Base-by-base conservation (phyloP, 2,888 invertebrate genomes). In the Drosophila setosimentum region DNA sequence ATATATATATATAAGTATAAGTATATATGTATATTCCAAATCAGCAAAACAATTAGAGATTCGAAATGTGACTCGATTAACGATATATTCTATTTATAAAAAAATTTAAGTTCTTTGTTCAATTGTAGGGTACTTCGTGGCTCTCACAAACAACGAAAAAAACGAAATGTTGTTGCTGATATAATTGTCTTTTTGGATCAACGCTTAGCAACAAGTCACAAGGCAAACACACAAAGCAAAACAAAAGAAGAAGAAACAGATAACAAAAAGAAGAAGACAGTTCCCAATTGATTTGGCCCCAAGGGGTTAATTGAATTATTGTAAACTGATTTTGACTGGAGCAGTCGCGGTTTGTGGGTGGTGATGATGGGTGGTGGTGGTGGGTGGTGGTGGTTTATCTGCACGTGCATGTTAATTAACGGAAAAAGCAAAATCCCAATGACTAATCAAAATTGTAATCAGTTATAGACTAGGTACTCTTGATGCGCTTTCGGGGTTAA, bases 261-360 rank as follows among this genome's bases (percentile, higher is more conserved):
- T 45, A 59, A 7, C 5, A n/a, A 18, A 32, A 32, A 32, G 18
- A 50, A 29, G 8, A 21, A 32, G 61, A 37, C 51, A 16, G 29
- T 48, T 58, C 53, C 73, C 78, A 89, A 91, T 90, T 86, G 76
- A 83, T 85, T 86, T 87, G 90, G 82, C 85, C 91, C 82, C 80
- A 77, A 62, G 75, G 86, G 91, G 91, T 92, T 91, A 87, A 91
- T 80, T 88, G 74, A 90, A 87, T 90, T 85, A 86, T 85, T 70
- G 64, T 76, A 74, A 83, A 85, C 77, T 75, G 86, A 88, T 90
- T 90, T 86, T 35, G 63, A 24, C 24, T 45, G 7, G 33, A 48
- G 16, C 30, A 55, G 29, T 11, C 7, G 11, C 35, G 42, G 66
- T 7, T 42, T 37, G 45, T 45, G 62, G 21, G 32, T 29, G 21